phyloP scores from a whole-genome alignment of 2,888 invertebrate species.

The Saturnia pavonia region DNA sequence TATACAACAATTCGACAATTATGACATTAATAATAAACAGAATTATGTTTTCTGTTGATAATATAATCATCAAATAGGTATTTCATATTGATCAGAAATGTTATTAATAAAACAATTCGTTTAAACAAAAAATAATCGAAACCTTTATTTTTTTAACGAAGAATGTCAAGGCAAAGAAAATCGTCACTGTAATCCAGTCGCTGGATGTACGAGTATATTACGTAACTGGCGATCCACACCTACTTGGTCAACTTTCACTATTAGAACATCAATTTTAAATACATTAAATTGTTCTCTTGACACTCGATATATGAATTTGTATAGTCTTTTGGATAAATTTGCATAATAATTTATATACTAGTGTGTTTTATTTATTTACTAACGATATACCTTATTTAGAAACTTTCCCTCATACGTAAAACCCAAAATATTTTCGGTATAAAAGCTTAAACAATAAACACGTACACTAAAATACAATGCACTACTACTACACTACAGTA shows the following conservation, averaged over 20 bases:
- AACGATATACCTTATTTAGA: neutral
- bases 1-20: too few relatives aligned
- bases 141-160: conserved; percentile 22
- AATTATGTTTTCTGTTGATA: too few relatives aligned
- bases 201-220: conserved; percentile 28
- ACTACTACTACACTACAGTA: too few relatives aligned
- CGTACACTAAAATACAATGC: too few relatives aligned
- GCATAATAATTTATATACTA: conserved; percentile 15
- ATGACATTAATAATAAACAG: neutral
- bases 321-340: conserved; percentile 14
- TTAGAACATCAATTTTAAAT: conserved; percentile 29
- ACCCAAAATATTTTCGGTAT: neutral
- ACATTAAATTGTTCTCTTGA: conserved; percentile 18
- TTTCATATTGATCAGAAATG: neutral
- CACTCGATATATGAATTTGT: neutral
- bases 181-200: conserved; percentile 17
- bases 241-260: conserved; percentile 34
- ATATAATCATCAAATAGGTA: too few relatives aligned
- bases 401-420: neutral
- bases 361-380: neutral
- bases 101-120: neutral
- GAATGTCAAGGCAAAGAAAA: conserved; percentile 32
- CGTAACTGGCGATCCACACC: conserved; percentile 30
- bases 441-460: neutral
- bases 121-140: neutral